phyloP scores from a whole-genome alignment of 2,113 vertebrate genomes.

The Dendropsophus ebraccatus region DNA sequence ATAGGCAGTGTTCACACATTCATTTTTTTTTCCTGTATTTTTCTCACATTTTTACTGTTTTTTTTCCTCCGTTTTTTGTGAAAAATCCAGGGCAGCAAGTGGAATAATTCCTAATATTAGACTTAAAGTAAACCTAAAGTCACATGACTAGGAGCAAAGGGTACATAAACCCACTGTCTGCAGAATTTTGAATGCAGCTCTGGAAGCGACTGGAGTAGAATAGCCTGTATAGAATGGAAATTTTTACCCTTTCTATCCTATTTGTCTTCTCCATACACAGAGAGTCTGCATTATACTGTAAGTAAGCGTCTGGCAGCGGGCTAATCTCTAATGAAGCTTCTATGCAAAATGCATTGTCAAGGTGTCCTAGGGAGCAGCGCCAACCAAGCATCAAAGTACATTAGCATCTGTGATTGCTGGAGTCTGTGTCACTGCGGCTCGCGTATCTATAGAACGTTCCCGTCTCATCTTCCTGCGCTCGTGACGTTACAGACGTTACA shows the following conservation, averaged over 20 bases:
- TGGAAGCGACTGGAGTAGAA: too few relatives aligned
- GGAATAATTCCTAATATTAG: too few relatives aligned
- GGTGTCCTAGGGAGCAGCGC: conserved; percentile 24
- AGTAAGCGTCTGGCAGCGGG: neutral
- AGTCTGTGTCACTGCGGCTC: neutral
- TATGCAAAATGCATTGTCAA: conserved; percentile 7
- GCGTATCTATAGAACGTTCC: neutral
- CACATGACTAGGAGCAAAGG: too few relatives aligned
- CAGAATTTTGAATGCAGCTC: too few relatives aligned
- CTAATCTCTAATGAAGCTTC: conserved; percentile 4
- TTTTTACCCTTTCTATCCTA: neutral
- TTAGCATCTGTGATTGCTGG: conserved; percentile 41
- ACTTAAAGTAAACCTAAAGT: too few relatives aligned
- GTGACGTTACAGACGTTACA: neutral
- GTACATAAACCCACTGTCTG: too few relatives aligned
- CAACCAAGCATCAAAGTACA: conserved; percentile 20
- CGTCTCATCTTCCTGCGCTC: neutral
- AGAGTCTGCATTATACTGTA: neutral
- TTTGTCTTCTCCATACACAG: neutral
- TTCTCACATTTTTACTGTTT: too few relatives aligned
- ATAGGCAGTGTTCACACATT: too few relatives aligned
- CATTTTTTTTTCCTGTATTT: too few relatives aligned
- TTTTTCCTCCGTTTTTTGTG: too few relatives aligned
- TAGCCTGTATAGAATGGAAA: too few relatives aligned
- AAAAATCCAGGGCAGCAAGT: too few relatives aligned